Base-by-base conservation (phyloP, 1,140 invertebrate species). In the Megathymus violae region DNA sequence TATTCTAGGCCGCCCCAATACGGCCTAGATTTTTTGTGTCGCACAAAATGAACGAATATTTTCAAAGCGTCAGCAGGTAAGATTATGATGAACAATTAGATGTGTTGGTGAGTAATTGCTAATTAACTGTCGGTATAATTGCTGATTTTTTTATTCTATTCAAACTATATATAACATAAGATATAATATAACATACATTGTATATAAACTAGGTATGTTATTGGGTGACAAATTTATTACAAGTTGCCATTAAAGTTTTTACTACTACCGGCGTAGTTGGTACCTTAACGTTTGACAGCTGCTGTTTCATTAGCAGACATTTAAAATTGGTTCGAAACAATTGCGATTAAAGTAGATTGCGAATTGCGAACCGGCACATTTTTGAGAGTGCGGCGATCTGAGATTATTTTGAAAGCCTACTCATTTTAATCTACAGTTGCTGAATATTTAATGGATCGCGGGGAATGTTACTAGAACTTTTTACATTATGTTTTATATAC, bases 281-380 rank as follows among this genome's bases (percentile, higher is more conserved):
- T 87, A 85, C 85, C 85, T 89, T 88, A 85, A 86, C 76, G 80
- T 80, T 85, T 80, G 85, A 89, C 82, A 62, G 67, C 41, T 43
- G 64, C 63, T 64, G 69, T 72, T 77, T 59, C 64, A 67, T 62
- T 74, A 72, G 48, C 41, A 70, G 64, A 72, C 72, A 77, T 74
- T 77, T 77, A 74, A 77, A 77, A 77, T 73, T 74, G 71, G 59
- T 64, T 69, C 66, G 67, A 58, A 71, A 72, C 69, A 73, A 68
- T 76, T 74, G 69, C 64, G 68, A 76, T 74, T 69, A 74, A 61
- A 74, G 46, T 66, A 38, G 38, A 66, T 63, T 58, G 65, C 50
- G 58, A 63, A 69, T 69, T 64, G 64, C 51, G 46, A 65, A 67
- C 63, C 54, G 61, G 40, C 50, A 59, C 6, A 64, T 61, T 44